Percentiles rank a stretch among this genome's conserved stretches.
These are phyloP conservation scores for Mustelus asterias DNA, from an alignment of 2,113 vertebrate species.

Conservation along the genomic window DNA sequence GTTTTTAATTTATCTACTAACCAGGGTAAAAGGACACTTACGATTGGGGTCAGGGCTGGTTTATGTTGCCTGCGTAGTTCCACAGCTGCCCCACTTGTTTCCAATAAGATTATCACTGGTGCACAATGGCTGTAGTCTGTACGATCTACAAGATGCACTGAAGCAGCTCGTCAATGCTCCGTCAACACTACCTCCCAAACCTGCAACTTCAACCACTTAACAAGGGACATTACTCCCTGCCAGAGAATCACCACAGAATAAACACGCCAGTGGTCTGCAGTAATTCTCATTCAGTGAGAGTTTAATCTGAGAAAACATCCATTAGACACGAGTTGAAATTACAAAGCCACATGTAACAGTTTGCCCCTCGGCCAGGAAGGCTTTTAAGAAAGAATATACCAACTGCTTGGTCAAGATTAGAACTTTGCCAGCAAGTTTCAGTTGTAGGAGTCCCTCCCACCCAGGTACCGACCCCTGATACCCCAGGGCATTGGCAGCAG, in stretches of 20 bases:
- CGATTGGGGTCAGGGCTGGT: neutral
- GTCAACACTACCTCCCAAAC: neutral
- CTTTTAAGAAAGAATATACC: no score
- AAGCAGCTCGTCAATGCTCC: neutral
- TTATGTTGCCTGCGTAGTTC: neutral
- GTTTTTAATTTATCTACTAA: conserved; percentile 24
- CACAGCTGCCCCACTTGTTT: neutral
- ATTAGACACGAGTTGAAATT: neutral
- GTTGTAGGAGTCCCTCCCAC: no score
- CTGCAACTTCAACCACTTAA: neutral
- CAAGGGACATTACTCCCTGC: no score
- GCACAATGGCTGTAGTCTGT: neutral
- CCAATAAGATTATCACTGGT: neutral
- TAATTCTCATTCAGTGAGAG: neutral
- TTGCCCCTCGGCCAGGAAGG: no score
- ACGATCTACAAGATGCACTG: neutral
- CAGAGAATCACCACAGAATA: neutral
- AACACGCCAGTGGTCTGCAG: neutral
- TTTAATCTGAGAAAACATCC: neutral
- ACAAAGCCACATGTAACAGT: no score
- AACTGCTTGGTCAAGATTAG: no score
- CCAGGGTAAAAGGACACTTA: neutral
- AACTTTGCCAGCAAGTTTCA: no score
- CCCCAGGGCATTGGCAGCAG: no score
- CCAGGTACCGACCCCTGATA: no score